Conservation (phyloP, 2,113 vertebrate species). For the pig (Sus scrofa) region T2T-Sscrofa CM000825.6:44047501-44048000, state of each 20-base stretch:
- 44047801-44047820: background rate
- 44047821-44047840: background rate
- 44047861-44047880: background rate
- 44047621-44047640: background rate
- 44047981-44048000: background rate
- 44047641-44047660: background rate
- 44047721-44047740: background rate
- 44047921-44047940: background rate
- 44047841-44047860: too few species aligned
- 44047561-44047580: background rate
- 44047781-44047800: background rate
- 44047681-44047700: background rate
- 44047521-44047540: background rate
- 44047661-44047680: background rate
- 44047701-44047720: background rate
- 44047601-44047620: background rate
- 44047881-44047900: accelerated
- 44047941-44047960: background rate
- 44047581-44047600: background rate
- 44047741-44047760: background rate
- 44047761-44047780: background rate
- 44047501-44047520: conserved; percentile 9
- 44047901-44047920: background rate
- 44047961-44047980: background rate
- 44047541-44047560: background rate